phyloP scores from a whole-genome alignment of 2,888 invertebrate species.

The Cremastinae sp. region DNA sequence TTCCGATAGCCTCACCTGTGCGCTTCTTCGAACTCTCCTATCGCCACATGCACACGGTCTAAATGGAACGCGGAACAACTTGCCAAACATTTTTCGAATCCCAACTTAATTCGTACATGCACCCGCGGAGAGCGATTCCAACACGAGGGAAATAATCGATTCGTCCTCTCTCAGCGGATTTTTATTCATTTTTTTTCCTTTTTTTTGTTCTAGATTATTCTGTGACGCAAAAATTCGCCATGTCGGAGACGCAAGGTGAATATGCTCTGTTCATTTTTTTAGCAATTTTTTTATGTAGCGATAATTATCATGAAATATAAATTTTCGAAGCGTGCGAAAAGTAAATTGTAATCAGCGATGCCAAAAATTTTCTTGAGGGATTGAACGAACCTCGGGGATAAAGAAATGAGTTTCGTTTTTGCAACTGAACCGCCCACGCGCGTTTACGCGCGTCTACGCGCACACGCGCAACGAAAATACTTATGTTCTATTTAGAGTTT shows the following conservation, averaged over 20 bases:
- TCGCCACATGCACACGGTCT: slow-evolving; percentile 34
- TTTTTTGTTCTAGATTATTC: slow-evolving; percentile 59
- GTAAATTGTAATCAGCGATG: neutral
- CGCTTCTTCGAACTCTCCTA: slow-evolving; percentile 25
- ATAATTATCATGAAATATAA: too few relatives aligned
- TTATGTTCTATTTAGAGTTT: slow-evolving; percentile 9
- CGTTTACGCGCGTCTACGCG: neutral
- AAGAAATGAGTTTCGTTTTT: slow-evolving; percentile 22
- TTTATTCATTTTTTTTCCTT: too few relatives aligned
- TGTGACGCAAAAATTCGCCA: slow-evolving; percentile 65
- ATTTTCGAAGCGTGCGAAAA: slow-evolving; percentile 9
- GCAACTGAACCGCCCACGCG: neutral
- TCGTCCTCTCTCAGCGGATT: too few relatives aligned
- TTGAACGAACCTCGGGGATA: neutral
- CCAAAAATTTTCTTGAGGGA: too few relatives aligned
- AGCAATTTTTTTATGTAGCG: too few relatives aligned
- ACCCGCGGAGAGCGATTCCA: neutral
- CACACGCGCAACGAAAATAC: neutral
- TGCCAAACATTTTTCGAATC: slow-evolving; percentile 66
- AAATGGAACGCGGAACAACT: slow-evolving; percentile 68
- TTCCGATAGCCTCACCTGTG: slow-evolving; percentile 59
- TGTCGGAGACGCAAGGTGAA: slow-evolving; percentile 78
- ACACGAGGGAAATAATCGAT: too few relatives aligned
- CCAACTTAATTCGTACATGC: slow-evolving; percentile 40
- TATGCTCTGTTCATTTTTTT: slow-evolving; percentile 23